phyloP scores from a whole-genome alignment of 1,140 invertebrate genomes.

The Sarcophaga bullata region DNA sequence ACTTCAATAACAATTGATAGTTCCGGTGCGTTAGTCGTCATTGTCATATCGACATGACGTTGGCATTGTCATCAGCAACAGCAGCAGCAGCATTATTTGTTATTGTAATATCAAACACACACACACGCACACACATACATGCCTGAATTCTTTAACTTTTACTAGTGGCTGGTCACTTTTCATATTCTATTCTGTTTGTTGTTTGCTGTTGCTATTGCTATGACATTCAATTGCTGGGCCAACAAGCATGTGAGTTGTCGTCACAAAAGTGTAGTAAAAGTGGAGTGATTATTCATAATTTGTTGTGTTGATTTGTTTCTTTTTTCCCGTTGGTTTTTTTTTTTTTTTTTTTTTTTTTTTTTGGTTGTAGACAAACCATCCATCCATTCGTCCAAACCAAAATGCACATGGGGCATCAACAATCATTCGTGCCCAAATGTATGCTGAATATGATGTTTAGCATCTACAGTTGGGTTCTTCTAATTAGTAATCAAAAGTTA shows the following conservation, averaged over 20 bases:
- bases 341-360: no score
- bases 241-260: neutral
- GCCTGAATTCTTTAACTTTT: neutral
- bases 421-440: no score
- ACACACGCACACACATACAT: neutral
- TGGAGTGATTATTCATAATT: constrained; percentile 41
- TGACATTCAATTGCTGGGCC: constrained; percentile 20
- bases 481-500: no score
- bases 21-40: constrained; percentile 31
- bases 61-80: neutral
- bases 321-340: neutral
- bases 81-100: neutral
- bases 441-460: no score
- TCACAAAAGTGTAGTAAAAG: constrained; percentile 34
- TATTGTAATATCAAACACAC: no score
- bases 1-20: constrained; percentile 43
- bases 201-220: neutral
- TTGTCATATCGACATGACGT: neutral
- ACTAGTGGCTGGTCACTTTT: neutral
- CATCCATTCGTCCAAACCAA: no score
- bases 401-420: no score
- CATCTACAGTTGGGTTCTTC: no score
- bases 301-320: constrained; percentile 32
- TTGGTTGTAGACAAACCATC: no score
- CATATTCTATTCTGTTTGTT: neutral